phyloP scores from a whole-genome alignment of 2,113 vertebrate species.

The Coregonus clupeaformis region DNA sequence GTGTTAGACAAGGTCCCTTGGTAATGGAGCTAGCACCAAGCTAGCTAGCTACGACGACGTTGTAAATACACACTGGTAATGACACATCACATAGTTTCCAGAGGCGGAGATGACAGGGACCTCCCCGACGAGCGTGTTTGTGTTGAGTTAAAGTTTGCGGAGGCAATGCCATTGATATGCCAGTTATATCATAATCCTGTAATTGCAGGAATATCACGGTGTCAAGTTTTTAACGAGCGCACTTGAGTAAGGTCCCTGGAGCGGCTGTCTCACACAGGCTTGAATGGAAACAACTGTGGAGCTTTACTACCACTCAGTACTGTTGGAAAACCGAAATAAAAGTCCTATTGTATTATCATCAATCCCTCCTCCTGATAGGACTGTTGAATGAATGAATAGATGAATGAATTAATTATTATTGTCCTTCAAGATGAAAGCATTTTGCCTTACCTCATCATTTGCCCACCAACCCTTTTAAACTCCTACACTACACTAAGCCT shows the following conservation, averaged over 20 bases:
- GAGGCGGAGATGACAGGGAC: conserved; percentile 46
- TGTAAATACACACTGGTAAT: conserved; percentile 53
- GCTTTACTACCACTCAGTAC: not conserved
- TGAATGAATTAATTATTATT: too few species aligned
- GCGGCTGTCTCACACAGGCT: conserved; percentile 14
- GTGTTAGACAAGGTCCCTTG: conserved; percentile 71
- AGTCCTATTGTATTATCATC: not conserved
- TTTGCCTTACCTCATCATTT: not conserved
- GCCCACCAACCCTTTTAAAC: not conserved
- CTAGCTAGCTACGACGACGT: conserved; percentile 19
- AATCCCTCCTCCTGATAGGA: not conserved
- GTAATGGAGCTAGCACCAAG: conserved; percentile 14
- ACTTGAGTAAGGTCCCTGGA: conserved; percentile 24
- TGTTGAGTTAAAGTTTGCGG: conserved; percentile 45
- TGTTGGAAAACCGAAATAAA: not conserved
- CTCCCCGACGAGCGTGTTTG: conserved; percentile 41
- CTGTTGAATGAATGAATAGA: not conserved
- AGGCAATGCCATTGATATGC: conserved; percentile 41
- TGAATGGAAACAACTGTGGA: conserved; percentile 25
- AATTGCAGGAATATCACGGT: conserved; percentile 34
- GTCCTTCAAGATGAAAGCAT: not conserved
- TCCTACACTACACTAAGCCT: not conserved
- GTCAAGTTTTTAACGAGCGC: conserved; percentile 27
- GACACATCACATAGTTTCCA: conserved; percentile 47
- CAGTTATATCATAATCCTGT: conserved; percentile 41